Percentiles rank a stretch among this genome's conserved stretches.
Evolutionary conservation across 2,888 invertebrate species (phyloP).

Genomic region (Pyrrhosoma nymphula): DNA sequence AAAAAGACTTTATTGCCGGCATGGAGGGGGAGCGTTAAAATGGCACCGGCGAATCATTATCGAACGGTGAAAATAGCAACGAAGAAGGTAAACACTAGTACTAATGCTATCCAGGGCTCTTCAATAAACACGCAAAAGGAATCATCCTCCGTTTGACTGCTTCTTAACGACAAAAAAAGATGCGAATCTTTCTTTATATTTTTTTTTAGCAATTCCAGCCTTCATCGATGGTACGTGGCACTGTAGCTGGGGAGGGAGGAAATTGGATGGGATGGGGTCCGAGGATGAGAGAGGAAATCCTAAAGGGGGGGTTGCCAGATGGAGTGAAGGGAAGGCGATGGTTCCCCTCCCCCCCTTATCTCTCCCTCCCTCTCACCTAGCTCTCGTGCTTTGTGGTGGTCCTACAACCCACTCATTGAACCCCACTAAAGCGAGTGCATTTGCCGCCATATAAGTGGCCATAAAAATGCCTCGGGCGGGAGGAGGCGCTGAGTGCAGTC

Average conservation of each 20-base stretch:
- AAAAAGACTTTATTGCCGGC: constrained; percentile 39
- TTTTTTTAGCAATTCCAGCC: neutral
- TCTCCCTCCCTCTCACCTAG: neutral
- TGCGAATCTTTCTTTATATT: constrained; percentile 34
- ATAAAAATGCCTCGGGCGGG: constrained; percentile 46
- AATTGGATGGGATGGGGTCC: neutral
- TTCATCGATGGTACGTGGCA: constrained; percentile 10
- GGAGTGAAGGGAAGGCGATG: neutral
- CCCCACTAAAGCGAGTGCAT: constrained; percentile 58
- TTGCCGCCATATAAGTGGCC: constrained; percentile 51
- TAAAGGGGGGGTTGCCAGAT: neutral
- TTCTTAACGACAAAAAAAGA: constrained; percentile 4
- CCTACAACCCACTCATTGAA: constrained; percentile 56
- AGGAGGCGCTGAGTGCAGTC: neutral
- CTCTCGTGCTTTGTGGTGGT: constrained; percentile 39
- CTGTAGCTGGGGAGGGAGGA: neutral
- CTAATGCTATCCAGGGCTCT: constrained; percentile 48
- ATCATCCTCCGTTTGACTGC: constrained; percentile 21
- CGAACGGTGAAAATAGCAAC: neutral
- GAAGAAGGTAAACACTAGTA: neutral
- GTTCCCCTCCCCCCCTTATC: neutral
- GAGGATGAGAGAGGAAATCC: neutral
- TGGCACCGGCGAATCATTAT: constrained; percentile 43
- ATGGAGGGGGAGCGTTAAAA: neutral
- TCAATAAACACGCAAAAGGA: constrained; percentile 60